Percentiles rank a stretch among this genome's conserved stretches.
phyloP scores from a whole-genome alignment of 2,888 invertebrate species.

The Abscondita cerata region DNA sequence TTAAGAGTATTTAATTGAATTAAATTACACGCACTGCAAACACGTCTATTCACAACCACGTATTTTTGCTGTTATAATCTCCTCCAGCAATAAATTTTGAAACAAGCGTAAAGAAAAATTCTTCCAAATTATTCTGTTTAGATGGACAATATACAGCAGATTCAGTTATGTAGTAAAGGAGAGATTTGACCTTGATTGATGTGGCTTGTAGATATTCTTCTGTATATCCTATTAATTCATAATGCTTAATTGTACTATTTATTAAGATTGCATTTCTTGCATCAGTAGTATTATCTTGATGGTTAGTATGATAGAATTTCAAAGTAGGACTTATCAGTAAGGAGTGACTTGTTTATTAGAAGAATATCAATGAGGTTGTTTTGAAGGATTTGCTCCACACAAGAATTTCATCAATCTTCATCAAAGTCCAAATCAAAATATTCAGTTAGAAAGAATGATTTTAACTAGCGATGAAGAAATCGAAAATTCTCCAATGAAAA shows the following conservation, averaged over 20 bases:
- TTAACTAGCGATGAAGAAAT: neutral
- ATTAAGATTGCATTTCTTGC: too few relatives aligned
- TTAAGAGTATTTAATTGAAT: too few relatives aligned
- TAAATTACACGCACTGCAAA: too few relatives aligned
- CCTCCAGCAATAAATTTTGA: too few relatives aligned
- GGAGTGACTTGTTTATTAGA: neutral
- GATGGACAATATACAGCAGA: neutral
- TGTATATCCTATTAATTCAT: too few relatives aligned
- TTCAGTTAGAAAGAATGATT: neutral
- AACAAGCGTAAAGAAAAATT: neutral
- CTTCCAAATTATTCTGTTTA: neutral
- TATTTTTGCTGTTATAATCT: too few relatives aligned
- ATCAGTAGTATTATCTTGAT: too few relatives aligned
- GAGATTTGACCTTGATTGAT: too few relatives aligned
- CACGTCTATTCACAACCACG: too few relatives aligned
- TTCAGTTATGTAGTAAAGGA: neutral
- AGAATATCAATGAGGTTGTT: neutral
- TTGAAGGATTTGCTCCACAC: neutral
- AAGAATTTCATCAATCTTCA: neutral
- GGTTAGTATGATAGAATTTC: neutral
- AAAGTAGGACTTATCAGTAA: neutral
- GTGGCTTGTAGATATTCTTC: too few relatives aligned
- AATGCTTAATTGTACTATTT: too few relatives aligned
- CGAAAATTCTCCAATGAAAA: neutral
- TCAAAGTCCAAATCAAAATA: neutral